phyloP scores from a whole-genome alignment of 2,113 vertebrate genomes.

The Phrynosoma platyrhinos region DNA sequence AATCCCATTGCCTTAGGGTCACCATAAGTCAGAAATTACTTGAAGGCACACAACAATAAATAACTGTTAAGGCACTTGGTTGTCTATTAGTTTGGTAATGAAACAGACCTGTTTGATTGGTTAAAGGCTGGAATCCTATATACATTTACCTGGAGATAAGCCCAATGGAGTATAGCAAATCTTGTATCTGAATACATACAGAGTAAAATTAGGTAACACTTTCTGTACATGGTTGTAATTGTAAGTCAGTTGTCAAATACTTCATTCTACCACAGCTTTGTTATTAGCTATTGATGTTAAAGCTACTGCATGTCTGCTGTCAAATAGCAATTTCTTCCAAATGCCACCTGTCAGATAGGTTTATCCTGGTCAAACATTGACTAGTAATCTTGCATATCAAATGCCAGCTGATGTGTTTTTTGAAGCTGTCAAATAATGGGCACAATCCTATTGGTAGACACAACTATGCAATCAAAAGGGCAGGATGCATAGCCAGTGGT shows the following conservation, averaged over 20 bases:
- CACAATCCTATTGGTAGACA: background rate
- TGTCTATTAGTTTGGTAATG: too few relatives aligned
- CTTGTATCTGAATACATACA: background rate
- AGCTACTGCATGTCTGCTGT: background rate
- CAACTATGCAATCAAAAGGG: background rate
- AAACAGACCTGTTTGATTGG: too few relatives aligned
- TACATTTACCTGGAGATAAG: too few relatives aligned
- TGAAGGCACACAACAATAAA: too few relatives aligned
- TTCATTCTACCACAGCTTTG: background rate
- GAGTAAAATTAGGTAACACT: background rate
- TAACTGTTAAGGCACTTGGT: too few relatives aligned
- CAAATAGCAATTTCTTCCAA: background rate
- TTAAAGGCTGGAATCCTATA: too few relatives aligned
- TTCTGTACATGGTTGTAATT: background rate
- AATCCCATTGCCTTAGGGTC: too few relatives aligned
- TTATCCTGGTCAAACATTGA: background rate
- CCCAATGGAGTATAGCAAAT: too few relatives aligned
- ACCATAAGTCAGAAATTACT: too few relatives aligned
- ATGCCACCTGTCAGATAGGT: background rate
- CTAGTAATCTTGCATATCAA: background rate
- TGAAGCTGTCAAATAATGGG: background rate
- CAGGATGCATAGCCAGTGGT: background rate
- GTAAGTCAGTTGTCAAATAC: background rate
- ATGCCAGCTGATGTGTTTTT: background rate
- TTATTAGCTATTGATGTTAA: background rate